Evolutionary conservation across 1,140 invertebrate genomes (phyloP).

Genomic region (Lethrus apterus): DNA sequence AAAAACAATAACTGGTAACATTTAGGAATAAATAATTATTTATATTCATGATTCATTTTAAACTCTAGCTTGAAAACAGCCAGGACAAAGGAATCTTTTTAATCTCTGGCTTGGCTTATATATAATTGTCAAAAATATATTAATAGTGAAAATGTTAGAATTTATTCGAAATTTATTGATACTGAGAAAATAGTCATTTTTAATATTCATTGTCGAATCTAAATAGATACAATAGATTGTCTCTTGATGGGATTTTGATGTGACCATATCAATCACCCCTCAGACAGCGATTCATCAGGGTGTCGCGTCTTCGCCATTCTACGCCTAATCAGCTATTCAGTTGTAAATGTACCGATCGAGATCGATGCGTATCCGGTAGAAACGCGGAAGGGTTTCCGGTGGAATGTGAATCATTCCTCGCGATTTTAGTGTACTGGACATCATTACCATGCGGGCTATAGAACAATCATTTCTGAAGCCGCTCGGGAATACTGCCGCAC

Average conservation of each 20-base stretch:
- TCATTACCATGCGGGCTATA: conserved; percentile 8
- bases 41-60: no score
- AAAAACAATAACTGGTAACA: no score
- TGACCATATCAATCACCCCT: conserved; percentile 21
- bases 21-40: no score
- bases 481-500: conserved; percentile 18
- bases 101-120: no score
- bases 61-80: no score
- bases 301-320: conserved; percentile 4
- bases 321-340: conserved; percentile 26
- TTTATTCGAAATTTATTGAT: no score
- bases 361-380: conserved; percentile 25
- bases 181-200: no score
- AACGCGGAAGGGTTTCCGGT: conserved; percentile 24
- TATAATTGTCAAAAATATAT: no score
- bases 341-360: conserved; percentile 26
- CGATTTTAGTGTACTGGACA: neutral
- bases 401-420: neutral
- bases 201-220: no score
- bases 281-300: conserved; percentile 22
- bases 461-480: neutral
- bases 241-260: conserved; percentile 22
- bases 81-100: no score
- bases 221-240: conserved; percentile 8
- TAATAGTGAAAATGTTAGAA: no score